phyloP scores from a whole-genome alignment of 2,113 vertebrate genomes.

The Lutjanus erythropterus region DNA sequence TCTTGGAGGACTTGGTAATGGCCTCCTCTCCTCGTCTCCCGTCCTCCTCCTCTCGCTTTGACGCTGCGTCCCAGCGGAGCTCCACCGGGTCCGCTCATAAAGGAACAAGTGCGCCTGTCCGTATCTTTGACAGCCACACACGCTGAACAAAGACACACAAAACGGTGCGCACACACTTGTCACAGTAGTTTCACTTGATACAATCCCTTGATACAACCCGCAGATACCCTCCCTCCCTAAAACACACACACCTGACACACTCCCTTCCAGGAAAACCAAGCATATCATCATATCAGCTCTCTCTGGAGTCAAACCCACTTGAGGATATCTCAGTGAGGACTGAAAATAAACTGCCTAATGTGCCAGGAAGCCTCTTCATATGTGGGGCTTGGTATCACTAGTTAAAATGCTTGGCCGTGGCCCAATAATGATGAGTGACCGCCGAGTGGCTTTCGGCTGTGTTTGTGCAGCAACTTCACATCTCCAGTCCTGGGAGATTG shows the following conservation, averaged over 20 bases:
- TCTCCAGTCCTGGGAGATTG: slow-evolving; percentile 29
- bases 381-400: slow-evolving; percentile 22
- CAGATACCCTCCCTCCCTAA: slow-evolving; percentile 23
- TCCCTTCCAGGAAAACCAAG: slow-evolving; percentile 35
- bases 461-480: slow-evolving; percentile 51
- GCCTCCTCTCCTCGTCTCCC: background rate
- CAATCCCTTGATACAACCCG: slow-evolving; percentile 51
- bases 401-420: slow-evolving; percentile 45
- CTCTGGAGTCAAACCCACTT: slow-evolving; percentile 50
- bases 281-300: slow-evolving; percentile 14
- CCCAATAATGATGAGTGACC: slow-evolving; percentile 20
- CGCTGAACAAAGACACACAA: slow-evolving; percentile 38
- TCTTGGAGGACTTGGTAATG: background rate
- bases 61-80: slow-evolving; percentile 53
- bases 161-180: slow-evolving; percentile 34
- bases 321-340: slow-evolving; percentile 46
- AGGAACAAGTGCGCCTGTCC: slow-evolving; percentile 69
- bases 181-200: slow-evolving; percentile 53
- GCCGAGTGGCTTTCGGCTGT: slow-evolving; percentile 30
- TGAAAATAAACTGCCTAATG: slow-evolving; percentile 49
- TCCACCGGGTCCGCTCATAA: slow-evolving; percentile 56
- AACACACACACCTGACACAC: slow-evolving; percentile 39
- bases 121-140: slow-evolving; percentile 64
- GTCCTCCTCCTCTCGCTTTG: slow-evolving; percentile 34
- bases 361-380: slow-evolving; percentile 40